phyloP scores from a whole-genome alignment of 37 sponge, comb jelly and placozoan species.

The Ianthella basta region DNA sequence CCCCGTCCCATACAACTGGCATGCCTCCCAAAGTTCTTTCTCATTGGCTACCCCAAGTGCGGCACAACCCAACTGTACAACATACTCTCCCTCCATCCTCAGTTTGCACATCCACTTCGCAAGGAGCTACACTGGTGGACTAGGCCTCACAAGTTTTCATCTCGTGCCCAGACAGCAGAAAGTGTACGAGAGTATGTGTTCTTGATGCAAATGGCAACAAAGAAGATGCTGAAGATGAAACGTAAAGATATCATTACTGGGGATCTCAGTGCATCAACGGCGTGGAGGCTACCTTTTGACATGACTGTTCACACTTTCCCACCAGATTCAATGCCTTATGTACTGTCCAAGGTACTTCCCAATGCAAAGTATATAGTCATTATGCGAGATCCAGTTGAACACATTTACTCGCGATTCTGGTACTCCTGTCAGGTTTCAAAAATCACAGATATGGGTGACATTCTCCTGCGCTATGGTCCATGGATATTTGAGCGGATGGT shows the following conservation, averaged over 20 bases:
- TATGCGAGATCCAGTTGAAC: constrained; percentile 52
- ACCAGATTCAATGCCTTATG: constrained; percentile 41
- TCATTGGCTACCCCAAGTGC: constrained; percentile 60
- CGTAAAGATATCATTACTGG: constrained; percentile 21
- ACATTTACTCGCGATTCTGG: constrained; percentile 46
- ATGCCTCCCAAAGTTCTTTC: constrained; percentile 50
- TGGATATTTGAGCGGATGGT: constrained; percentile 20
- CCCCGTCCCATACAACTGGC: not conserved
- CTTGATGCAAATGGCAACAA: not conserved
- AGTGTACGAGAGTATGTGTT: constrained; percentile 11
- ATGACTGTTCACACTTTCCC: constrained; percentile 27
- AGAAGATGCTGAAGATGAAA: not conserved
- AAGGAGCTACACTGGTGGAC: constrained; percentile 64
- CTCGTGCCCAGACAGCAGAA: not conserved
- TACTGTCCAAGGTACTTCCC: constrained; percentile 47
- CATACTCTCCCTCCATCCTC: not conserved
- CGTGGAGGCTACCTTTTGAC: constrained; percentile 44
- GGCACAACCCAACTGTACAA: constrained; percentile 41
- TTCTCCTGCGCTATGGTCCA: not conserved
- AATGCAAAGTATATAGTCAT: constrained; percentile 58
- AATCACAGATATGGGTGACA: not conserved
- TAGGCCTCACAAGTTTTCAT: not conserved
- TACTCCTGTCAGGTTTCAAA: constrained; percentile 11
- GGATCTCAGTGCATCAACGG: constrained; percentile 57
- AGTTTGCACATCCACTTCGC: not conserved